phyloP scores from a whole-genome alignment of 2,113 vertebrate genomes.

The Callaeas wilsoni region DNA sequence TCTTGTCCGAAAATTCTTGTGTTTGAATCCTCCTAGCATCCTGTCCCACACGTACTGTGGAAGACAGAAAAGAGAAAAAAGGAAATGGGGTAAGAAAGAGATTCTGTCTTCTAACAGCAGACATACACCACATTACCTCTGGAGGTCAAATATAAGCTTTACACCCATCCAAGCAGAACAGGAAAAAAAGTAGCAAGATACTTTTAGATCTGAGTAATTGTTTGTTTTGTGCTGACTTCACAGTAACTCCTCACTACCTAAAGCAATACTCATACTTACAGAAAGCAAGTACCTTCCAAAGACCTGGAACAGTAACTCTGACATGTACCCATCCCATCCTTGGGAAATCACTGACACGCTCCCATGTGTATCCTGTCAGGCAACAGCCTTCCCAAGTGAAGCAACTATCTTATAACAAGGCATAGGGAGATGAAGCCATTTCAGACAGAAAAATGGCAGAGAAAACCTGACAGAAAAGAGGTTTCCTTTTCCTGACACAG shows the following conservation, averaged over 20 bases:
- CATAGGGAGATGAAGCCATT: accelerated
- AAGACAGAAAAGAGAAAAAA: not conserved
- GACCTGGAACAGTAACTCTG: not conserved
- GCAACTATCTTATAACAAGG: not conserved
- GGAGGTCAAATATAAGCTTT: not conserved
- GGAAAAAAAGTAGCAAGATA: not conserved
- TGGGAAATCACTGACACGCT: not conserved
- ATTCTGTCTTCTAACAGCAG: not conserved
- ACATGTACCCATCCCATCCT: not conserved
- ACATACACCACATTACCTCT: not conserved
- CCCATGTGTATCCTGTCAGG: not conserved
- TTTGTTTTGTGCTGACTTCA: not conserved
- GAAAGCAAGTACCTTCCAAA: not conserved
- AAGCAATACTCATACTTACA: not conserved
- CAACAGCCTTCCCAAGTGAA: not conserved
- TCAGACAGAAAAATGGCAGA: not conserved
- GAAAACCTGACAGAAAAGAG: not conserved
- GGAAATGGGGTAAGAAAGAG: not conserved
- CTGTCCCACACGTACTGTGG: slow-evolving; percentile 93
- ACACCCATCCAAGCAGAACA: not conserved
- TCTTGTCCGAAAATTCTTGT: slow-evolving; percentile 97
- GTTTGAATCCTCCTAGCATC: slow-evolving; percentile 97
- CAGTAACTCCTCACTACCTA: not conserved
- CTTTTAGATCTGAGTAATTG: not conserved
- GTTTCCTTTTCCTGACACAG: not conserved